phyloP scores from a whole-genome alignment of 2,797 vertebrate genomes.

The Pipistrellus nathusii region DNA sequence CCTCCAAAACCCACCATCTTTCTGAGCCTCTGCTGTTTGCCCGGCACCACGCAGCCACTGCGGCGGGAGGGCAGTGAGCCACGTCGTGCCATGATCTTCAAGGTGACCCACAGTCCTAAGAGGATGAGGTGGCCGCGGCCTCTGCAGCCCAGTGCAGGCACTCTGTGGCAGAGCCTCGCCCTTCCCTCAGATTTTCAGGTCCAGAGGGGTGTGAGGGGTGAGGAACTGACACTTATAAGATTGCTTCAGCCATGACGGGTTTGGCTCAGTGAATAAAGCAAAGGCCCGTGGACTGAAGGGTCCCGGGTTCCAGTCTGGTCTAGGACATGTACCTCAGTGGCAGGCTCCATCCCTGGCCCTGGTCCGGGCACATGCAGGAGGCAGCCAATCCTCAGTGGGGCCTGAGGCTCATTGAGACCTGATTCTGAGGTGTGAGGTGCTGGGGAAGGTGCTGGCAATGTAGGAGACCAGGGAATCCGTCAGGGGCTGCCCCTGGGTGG shows the following conservation, averaged over 20 bases:
- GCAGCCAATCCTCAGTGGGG: too few species aligned
- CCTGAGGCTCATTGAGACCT: not conserved
- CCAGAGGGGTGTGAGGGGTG: not conserved
- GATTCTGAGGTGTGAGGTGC: not conserved
- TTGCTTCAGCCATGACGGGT: not conserved
- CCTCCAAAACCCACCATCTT: not conserved
- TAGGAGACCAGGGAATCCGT: not conserved
- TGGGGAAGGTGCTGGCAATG: not conserved
- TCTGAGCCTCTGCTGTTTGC: not conserved
- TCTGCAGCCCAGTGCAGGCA: accelerated
- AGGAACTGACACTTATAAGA: not conserved
- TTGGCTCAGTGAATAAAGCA: too few species aligned
- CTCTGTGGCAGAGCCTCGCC: not conserved
- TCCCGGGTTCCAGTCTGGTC: too few species aligned
- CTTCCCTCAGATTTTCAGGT: not conserved
- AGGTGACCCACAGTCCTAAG: not conserved
- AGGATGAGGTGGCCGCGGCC: accelerated
- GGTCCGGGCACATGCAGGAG: too few species aligned
- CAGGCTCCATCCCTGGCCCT: too few species aligned
- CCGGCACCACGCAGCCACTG: not conserved
- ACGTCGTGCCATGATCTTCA: too few species aligned
- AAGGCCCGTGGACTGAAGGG: too few species aligned
- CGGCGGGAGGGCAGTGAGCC: too few species aligned
- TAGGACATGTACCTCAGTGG: too few species aligned
- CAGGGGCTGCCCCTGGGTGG: too few species aligned